These are phyloP conservation scores for Heterochromis multidens DNA, from an alignment of 2,113 vertebrate genomes.

Conservation along the genomic window DNA sequence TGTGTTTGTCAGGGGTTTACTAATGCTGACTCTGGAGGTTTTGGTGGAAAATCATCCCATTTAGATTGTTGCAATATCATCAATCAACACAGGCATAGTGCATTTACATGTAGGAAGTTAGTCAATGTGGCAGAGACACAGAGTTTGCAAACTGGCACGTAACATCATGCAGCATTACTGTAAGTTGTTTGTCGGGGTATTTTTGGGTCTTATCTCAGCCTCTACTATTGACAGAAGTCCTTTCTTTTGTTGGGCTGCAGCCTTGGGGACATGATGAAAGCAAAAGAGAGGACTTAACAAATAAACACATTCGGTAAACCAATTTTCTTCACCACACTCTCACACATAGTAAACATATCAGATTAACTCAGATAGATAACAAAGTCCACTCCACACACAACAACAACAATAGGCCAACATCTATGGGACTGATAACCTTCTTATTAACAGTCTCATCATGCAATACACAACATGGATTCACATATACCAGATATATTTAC, in stretches of 20 bases:
- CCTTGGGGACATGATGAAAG: conserved; percentile 6
- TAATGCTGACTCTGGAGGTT: background rate
- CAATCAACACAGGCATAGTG: background rate
- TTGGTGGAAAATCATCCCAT: background rate
- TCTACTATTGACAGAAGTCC: background rate
- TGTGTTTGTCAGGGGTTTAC: background rate
- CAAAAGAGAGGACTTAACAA: background rate
- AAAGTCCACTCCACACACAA: background rate
- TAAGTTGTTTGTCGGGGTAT: background rate
- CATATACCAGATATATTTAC: background rate
- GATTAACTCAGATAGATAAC: background rate
- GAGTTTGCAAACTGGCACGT: conserved; percentile 10
- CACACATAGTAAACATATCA: background rate
- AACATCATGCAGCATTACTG: background rate
- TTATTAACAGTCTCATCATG: background rate
- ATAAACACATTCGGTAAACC: conserved; percentile 15
- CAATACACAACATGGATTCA: background rate
- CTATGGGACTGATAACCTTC: background rate
- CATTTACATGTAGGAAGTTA: background rate
- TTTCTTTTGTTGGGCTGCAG: conserved; percentile 17
- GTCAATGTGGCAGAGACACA: background rate
- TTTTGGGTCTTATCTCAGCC: conserved; percentile 27
- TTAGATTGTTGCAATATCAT: background rate
- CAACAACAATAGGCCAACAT: background rate
- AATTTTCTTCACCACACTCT: background rate